Evolutionary conservation across 2,888 invertebrate genomes (phyloP), one percentile per base, ranked within the genome.

Genomic region (Drosophila merina): DNA sequence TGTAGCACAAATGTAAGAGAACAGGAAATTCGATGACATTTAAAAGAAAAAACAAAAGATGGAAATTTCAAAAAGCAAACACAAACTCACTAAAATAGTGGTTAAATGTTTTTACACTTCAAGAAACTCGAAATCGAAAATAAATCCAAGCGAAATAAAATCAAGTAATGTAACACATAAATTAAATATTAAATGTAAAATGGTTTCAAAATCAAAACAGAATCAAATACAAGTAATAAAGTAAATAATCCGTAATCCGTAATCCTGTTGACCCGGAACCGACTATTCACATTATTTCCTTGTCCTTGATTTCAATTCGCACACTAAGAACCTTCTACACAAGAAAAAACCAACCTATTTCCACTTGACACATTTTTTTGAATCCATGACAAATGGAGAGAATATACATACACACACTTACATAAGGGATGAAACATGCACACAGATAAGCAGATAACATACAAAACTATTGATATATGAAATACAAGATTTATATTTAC

Each of bases 181-280:
- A 72, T 55, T 72, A 68, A 66, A 70, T 63, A 64, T 74, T 83
- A 79, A 80, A 86, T 80, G 75, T 85, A 83, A 82, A 83, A 87
- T 83, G 82, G 82, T 83, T 83, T 83, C 82, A 83, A 75, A 87
- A 83, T 83, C 86, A 82, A 85, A 70, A 73, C 47, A 57, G 44
- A 56, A 69, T 14, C 47, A 72, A 68, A 45, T 57, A 59, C 48
- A 57, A 55, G 48, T 48, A 58, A 54, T 33, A 47, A 47, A 64
- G 64, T 47, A 9, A 63, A 59, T 48, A 47, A 14, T 73, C 59
- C 54, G 36, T 12, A 62, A 56, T 49, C 38, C 28, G 36, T 12
- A 62, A 56, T 49, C 38, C 28, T 38, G 30, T 45, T 42, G 44
- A 52, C 45, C 54, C 36, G 44, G 54, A 64, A 72, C 54, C 36